Evolutionary conservation across 1,140 invertebrate genomes (phyloP).

Genomic region (Halesus radiatus): DNA sequence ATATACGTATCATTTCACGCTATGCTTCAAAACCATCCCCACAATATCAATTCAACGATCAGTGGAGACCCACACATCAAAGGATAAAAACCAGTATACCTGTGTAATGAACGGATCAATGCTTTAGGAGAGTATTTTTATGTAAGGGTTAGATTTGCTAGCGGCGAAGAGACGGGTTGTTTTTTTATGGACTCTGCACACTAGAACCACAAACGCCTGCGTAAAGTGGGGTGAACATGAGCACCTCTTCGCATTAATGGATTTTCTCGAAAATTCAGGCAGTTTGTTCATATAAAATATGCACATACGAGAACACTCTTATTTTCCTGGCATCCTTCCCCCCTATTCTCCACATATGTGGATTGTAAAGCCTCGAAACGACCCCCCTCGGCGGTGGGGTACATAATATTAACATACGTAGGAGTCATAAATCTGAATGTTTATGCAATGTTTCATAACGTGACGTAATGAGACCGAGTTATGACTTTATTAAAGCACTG

Average conservation of each 20-base stretch:
- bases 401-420: neutral
- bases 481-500: neutral
- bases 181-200: neutral
- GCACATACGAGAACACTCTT: slow-evolving; percentile 7
- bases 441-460: slow-evolving; percentile 6
- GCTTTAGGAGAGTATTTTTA: neutral
- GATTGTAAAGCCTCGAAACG: neutral
- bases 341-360: neutral
- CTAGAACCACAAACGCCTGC: slow-evolving; percentile 8
- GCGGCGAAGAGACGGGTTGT: neutral
- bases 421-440: slow-evolving; percentile 13
- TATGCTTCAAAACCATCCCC: neutral
- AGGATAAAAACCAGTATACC: too few relatives aligned
- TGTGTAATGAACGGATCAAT: neutral
- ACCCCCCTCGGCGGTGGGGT: neutral
- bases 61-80: too few relatives aligned
- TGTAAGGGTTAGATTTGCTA: too few relatives aligned
- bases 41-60: neutral
- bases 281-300: slow-evolving; percentile 19
- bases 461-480: slow-evolving; percentile 11
- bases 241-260: slow-evolving; percentile 18
- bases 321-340: neutral
- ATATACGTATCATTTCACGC: slow-evolving; percentile 2
- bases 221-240: neutral
- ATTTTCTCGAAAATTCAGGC: slow-evolving; percentile 16